Base-by-base conservation (phyloP, 2,113 vertebrate species). In the Erinaceus europaeus region DNA sequence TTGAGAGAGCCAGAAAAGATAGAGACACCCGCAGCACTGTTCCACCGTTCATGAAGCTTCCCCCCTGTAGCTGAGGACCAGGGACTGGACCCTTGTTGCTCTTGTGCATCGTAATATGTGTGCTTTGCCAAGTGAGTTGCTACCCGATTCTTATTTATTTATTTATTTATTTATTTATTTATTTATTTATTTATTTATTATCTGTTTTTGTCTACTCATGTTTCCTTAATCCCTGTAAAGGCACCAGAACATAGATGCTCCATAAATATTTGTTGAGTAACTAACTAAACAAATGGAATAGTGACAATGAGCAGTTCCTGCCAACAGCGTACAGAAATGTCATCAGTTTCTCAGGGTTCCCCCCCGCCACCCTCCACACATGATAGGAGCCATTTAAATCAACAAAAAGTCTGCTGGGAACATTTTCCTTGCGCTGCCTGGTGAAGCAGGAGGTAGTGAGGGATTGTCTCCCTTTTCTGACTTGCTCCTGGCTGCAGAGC, bases 201-300 rank as follows among this genome's bases (percentile, higher is more conserved):
- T n/a, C n/a, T n/a, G n/a, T n/a, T 78, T 65, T 67, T 59, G 36
- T 42, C 72, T 3, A 2, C 38, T 71, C 44, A 48, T 67, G 34
- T 73, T 75, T 82, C 14, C 48, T 82, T 74, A 38, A 36, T 50
- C 46, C 52, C 67, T 36, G 25, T 36, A 67, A 8, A 5, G 11
- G 36, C 32, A 34, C 29, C 38, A 46, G 89, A 67, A 73, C 10
- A 20, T 27, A 38, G n/a, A 14, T 64, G 32, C 1, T 29, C n/a
- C 23, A 32, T 68, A 79, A 75, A 64, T 86, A 48, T 38, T 91
- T 90, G 75, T 9, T 77, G 57, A 61, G 44, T 65, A 64, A 90
- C 52, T 86, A 68, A 76, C 36, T 85, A 62, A 72, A 62, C 32
- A 25, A 46, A 20, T 34, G n/a, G 48, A 52, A 38, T 15, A 17